These are phyloP conservation scores for Dufourea novaeangliae DNA, from an alignment of 1,140 invertebrate species.

Conservation along the genomic window DNA sequence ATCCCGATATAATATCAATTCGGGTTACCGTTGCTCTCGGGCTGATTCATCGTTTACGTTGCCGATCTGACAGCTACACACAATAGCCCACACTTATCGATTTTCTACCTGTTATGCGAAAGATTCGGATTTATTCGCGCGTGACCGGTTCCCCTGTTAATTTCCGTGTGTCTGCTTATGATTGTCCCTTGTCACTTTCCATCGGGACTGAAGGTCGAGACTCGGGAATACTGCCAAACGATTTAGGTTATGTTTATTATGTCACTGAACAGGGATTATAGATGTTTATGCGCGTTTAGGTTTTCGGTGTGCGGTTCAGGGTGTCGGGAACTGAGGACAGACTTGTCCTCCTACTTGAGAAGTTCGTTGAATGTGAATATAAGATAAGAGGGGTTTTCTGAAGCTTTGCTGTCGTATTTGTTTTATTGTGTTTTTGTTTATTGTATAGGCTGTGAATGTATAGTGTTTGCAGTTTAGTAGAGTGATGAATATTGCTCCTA, in stretches of 20 bases:
- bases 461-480: neutral
- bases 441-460: neutral
- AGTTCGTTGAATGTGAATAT: neutral
- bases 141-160: neutral
- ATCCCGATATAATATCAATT: conserved; percentile 20
- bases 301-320: neutral
- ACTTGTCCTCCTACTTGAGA: neutral
- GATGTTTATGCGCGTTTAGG: neutral
- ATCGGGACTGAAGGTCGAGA: neutral
- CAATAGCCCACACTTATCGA: conserved; percentile 52
- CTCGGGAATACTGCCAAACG: conserved; percentile 2
- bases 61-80: conserved; percentile 39
- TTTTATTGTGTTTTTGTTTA: neutral
- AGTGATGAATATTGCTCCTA: neutral
- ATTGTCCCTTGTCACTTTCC: neutral
- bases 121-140: neutral
- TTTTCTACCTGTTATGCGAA: conserved; percentile 12
- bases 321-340: too few species aligned
- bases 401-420: neutral
- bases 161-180: neutral
- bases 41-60: neutral
- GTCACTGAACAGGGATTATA: neutral
- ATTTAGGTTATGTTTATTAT: conserved; percentile 61
- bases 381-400: neutral
- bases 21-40: too few species aligned